Percentiles rank a stretch among this genome's conserved stretches.
phyloP scores from a whole-genome alignment of 2,888 invertebrate genomes.

The Lypha dubia region DNA sequence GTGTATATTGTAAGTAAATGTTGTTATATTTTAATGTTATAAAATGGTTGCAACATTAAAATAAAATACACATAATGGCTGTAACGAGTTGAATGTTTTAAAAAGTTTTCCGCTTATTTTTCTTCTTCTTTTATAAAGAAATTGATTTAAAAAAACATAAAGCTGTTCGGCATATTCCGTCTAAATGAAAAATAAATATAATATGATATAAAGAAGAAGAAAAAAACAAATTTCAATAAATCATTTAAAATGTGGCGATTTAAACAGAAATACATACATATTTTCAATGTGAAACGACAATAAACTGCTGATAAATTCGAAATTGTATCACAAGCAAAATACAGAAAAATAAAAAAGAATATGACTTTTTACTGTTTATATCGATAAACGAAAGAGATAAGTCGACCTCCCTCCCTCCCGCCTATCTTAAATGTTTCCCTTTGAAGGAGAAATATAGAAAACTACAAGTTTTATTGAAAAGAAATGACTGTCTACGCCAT shows the following conservation, averaged over 20 bases:
- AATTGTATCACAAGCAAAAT: neutral
- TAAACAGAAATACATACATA: slow-evolving; percentile 36
- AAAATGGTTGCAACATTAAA: slow-evolving; percentile 60
- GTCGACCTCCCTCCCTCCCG: neutral
- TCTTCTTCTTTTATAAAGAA: slow-evolving; percentile 16
- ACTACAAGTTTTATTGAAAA: slow-evolving; percentile 39
- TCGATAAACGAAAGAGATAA: neutral
- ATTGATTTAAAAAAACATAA: slow-evolving; percentile 52
- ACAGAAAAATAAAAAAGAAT: neutral
- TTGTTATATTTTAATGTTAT: slow-evolving; percentile 68
- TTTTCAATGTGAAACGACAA: slow-evolving; percentile 53
- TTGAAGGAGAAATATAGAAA: neutral
- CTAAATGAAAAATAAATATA: slow-evolving; percentile 34
- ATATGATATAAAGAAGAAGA: slow-evolving; percentile 23
- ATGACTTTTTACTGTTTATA: neutral
- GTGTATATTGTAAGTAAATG: slow-evolving; percentile 45
- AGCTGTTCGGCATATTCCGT: slow-evolving; percentile 28
- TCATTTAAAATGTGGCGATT: slow-evolving; percentile 51
- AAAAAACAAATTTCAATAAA: slow-evolving; percentile 63
- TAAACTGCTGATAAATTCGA: slow-evolving; percentile 51
- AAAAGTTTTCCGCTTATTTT: slow-evolving; percentile 33
- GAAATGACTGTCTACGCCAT: slow-evolving; percentile 43
- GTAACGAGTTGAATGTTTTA: slow-evolving; percentile 57
- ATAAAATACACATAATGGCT: slow-evolving; percentile 56
- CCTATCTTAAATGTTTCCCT: slow-evolving; percentile 14